Percentiles rank a stretch among this genome's conserved stretches.
phyloP scores from a whole-genome alignment of 2,113 vertebrate genomes.

The Bucco capensis region DNA sequence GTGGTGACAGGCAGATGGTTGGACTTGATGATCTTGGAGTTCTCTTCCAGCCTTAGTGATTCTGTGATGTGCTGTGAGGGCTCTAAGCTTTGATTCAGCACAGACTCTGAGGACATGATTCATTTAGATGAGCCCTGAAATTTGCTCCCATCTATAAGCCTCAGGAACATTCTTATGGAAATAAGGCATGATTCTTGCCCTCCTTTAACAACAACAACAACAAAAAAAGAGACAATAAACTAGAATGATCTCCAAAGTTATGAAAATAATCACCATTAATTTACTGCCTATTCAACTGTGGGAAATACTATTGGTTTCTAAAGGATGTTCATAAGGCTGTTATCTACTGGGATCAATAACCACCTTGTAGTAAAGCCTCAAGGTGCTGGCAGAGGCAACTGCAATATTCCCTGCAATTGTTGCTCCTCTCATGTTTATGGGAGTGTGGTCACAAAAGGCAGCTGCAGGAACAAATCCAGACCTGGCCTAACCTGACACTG shows the following conservation, averaged over 20 bases:
- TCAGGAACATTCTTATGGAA: not conserved
- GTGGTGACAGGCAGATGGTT: too few species aligned
- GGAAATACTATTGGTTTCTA: not conserved
- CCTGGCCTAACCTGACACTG: not conserved
- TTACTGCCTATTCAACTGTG: not conserved
- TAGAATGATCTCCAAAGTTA: not conserved
- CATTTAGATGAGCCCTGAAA: not conserved
- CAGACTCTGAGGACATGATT: not conserved
- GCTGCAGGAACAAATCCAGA: not conserved
- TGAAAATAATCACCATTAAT: conserved; percentile 7
- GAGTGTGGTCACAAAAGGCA: not conserved
- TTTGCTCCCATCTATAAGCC: not conserved
- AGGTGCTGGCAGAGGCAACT: not conserved
- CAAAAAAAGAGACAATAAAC: not conserved
- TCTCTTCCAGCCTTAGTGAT: too few species aligned
- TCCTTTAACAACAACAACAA: not conserved
- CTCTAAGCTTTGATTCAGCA: not conserved
- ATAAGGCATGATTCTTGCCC: not conserved
- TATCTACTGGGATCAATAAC: conserved; percentile 44
- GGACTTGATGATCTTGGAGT: too few species aligned
- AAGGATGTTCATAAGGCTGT: not conserved
- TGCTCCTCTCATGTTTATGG: not conserved
- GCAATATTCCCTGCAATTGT: not conserved
- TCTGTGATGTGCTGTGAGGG: not conserved
- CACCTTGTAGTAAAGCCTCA: not conserved